Percentiles rank a stretch among this genome's conserved stretches.
Evolutionary conservation across 2,888 invertebrate species (phyloP).

Genomic region (Lypha dubia): DNA sequence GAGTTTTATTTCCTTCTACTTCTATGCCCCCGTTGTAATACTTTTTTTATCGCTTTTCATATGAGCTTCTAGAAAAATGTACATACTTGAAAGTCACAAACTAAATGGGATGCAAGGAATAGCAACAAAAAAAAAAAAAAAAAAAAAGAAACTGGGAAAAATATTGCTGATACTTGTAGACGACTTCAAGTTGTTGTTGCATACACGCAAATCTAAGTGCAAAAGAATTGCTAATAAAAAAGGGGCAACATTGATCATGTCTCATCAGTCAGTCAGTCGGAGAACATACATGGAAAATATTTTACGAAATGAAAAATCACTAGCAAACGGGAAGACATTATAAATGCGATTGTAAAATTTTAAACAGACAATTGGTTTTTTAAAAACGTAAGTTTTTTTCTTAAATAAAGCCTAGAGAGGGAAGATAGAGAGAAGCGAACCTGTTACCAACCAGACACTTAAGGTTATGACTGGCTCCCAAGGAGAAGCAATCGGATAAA

Average conservation of each 20-base stretch:
- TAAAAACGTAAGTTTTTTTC: too few species aligned
- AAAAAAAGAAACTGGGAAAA: neutral
- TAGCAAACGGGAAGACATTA: too few species aligned
- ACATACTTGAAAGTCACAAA: slow-evolving; percentile 33
- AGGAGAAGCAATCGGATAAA: too few species aligned
- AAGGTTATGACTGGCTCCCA: too few species aligned
- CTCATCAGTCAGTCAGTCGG: neutral
- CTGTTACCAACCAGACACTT: too few species aligned
- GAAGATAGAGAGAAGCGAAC: too few species aligned
- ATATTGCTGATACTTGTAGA: neutral
- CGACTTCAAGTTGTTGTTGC: slow-evolving; percentile 30
- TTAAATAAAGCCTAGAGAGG: too few species aligned
- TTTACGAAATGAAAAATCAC: too few species aligned
- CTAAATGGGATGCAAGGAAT: neutral
- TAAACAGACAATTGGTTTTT: too few species aligned
- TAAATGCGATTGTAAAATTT: too few species aligned
- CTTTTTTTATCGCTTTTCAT: neutral
- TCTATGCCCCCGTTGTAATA: neutral
- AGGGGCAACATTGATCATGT: neutral
- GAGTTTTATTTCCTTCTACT: slow-evolving; percentile 17
- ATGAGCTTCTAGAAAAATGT: slow-evolving; percentile 32
- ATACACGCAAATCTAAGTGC: slow-evolving; percentile 53
- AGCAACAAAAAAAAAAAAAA: too few species aligned
- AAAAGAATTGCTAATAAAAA: slow-evolving; percentile 26
- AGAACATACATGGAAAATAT: too few species aligned